These are phyloP conservation scores for Rhinolophus sinicus DNA, from an alignment of 2,113 vertebrate genomes.

Conservation along the genomic window DNA sequence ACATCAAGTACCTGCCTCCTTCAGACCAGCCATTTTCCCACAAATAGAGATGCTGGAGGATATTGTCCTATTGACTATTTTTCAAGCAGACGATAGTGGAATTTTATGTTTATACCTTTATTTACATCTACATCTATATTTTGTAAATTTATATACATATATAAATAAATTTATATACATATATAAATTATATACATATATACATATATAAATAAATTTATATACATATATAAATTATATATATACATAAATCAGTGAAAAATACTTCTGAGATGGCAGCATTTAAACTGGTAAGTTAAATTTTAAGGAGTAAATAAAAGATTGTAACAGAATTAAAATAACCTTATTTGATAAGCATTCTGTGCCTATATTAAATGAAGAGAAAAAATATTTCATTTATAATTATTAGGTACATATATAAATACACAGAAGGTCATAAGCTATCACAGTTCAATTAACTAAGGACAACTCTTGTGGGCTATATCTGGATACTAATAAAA, in stretches of 20 bases:
- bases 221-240: background rate
- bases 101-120: background rate
- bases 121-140: background rate
- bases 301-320: background rate
- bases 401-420: background rate
- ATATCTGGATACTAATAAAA: conserved; percentile 6
- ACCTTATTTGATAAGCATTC: background rate
- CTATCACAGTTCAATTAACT: background rate
- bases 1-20: background rate
- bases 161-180: background rate
- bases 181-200: too few species aligned
- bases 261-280: conserved; percentile 1
- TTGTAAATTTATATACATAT: background rate
- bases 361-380: background rate
- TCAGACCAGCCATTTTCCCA: background rate
- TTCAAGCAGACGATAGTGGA: background rate
- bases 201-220: too few species aligned
- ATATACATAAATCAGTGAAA: background rate
- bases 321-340: background rate
- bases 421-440: background rate
- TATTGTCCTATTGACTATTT: background rate
- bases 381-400: conserved; percentile 1
- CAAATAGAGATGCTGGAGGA: background rate
- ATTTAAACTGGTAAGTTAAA: background rate
- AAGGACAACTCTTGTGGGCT: background rate